These are phyloP conservation scores for Mastigias papua DNA, from an alignment of 30 jellyfish, hydroid and myxozoan species.

Conservation along the genomic window DNA sequence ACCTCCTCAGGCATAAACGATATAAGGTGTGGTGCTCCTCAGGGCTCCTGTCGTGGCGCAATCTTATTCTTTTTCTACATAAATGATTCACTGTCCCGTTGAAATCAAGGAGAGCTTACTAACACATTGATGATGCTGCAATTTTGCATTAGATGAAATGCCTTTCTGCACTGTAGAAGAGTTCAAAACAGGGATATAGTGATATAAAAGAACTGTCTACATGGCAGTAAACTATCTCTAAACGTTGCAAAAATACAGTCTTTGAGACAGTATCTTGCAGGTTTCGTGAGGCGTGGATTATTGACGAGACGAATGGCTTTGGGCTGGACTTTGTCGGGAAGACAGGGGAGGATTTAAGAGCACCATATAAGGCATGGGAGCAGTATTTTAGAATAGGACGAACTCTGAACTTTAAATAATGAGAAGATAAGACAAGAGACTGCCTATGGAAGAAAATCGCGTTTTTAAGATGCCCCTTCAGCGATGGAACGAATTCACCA, in stretches of 20 bases:
- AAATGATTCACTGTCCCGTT: constrained; percentile 3
- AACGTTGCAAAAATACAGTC: constrained; percentile 4
- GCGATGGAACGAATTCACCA: no score
- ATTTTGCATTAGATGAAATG: constrained; percentile 13
- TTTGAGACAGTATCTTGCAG: no score
- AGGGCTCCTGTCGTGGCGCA: constrained; percentile 4
- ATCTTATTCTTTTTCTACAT: neutral
- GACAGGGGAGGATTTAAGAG: no score
- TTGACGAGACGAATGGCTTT: no score
- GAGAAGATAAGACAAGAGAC: no score
- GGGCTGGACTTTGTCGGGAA: no score
- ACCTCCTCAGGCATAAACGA: constrained; percentile 16
- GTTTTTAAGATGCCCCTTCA: no score
- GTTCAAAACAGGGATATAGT: constrained; percentile 3
- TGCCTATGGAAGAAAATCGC: no score
- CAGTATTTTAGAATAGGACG: no score
- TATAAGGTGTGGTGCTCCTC: constrained; percentile 13
- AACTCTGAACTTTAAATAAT: no score
- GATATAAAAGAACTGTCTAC: constrained; percentile 17
- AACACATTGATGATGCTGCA: constrained; percentile 14
- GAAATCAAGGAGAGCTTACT: constrained; percentile 20
- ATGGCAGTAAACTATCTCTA: constrained; percentile 12
- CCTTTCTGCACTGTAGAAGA: neutral
- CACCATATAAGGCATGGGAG: no score
- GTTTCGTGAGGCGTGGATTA: no score